Base-by-base conservation (phyloP, 2,797 vertebrate genomes). In the Microchirus variegatus region DNA sequence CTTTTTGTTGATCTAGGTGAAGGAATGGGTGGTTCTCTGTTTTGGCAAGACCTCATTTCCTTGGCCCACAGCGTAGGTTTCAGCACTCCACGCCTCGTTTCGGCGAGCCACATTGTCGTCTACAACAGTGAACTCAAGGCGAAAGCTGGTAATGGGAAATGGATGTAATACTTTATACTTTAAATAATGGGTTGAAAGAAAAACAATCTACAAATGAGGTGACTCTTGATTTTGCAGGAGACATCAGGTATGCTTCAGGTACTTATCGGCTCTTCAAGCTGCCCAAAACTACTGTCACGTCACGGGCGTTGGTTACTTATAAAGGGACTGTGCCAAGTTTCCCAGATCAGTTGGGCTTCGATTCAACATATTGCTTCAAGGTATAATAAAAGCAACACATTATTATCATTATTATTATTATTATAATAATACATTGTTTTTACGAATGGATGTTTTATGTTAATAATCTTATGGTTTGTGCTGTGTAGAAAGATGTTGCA, bases 191-290 rank as follows among this genome's bases (percentile, higher is more conserved):
- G 1, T 31, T 1, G n/a, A n/a, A n/a, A n/a, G n/a, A n/a, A 31
- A 31, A 31, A 31, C 3, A 31, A 31, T 31, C 31, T 4, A 31
- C 31, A 31, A 31, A 31, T 31, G 31, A 31, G 31, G 31, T 31
- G 6, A 4, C 45, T 49, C 7, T 56, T 18, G 0, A 3, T 63
- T 63, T 70, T 59, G 11, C 59, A 94, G 92, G 90, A 26, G 79
- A 90, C 59, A 75, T 93, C 76, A 86, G 62, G n/a, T 93, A 90
- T 53, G 84, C 85, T 18, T 94, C 93, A 3, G 85, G 81, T 38
- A 94, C 93, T 1, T 93, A 91, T 63, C 87, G 92, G n/a, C 75
- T 93, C 51, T 94, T 93, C 35, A 94, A 94, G 74, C 58, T 92
- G 41, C 89, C 90, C 9, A 78, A 76, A 67, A 43, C 14, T 53